A percentile compares a stretch with the other conserved stretches of the same genome.
These are phyloP conservation scores for Cotesia congregata DNA, from an alignment of 2,888 invertebrate species.

Conservation along the genomic window DNA sequence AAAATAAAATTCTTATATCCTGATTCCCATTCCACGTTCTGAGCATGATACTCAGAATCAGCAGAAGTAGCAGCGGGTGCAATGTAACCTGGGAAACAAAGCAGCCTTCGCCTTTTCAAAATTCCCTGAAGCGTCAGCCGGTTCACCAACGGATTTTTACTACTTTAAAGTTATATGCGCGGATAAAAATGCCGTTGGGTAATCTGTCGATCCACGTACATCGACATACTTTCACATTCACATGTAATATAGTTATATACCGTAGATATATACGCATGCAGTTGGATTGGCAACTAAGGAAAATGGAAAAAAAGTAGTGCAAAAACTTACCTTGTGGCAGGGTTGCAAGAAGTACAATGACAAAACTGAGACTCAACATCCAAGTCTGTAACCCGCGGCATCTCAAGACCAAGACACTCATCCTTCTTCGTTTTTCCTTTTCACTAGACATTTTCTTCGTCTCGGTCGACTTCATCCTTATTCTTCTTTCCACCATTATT, in stretches of 20 bases:
- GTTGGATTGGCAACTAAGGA: neutral
- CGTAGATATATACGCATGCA: neutral
- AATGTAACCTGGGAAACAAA: conserved; percentile 4
- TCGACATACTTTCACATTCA: neutral
- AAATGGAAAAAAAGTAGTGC: conserved; percentile 21
- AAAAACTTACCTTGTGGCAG: conserved; percentile 65
- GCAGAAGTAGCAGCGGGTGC: neutral
- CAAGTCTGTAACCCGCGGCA: conserved; percentile 55
- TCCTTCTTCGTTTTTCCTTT: conserved; percentile 40
- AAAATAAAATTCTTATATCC: neutral
- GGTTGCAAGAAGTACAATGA: conserved; percentile 63
- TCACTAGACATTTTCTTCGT: conserved; percentile 36
- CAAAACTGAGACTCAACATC: conserved; percentile 57
- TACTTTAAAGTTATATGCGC: neutral
- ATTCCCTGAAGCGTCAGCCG: conserved; percentile 9
- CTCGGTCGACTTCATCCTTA: conserved; percentile 44
- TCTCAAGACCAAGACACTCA: conserved; percentile 33
- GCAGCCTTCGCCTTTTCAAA: conserved; percentile 8
- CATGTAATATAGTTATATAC: neutral
- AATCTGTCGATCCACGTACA: conserved; percentile 7
- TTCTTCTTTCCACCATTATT: conserved; percentile 25
- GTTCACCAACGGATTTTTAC: conserved; percentile 5
- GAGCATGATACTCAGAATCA: neutral
- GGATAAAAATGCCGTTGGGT: conserved; percentile 29
- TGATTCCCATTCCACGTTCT: neutral